Conservation (phyloP, 2,888 invertebrate species). For the Epiblema foenella region DNA sequence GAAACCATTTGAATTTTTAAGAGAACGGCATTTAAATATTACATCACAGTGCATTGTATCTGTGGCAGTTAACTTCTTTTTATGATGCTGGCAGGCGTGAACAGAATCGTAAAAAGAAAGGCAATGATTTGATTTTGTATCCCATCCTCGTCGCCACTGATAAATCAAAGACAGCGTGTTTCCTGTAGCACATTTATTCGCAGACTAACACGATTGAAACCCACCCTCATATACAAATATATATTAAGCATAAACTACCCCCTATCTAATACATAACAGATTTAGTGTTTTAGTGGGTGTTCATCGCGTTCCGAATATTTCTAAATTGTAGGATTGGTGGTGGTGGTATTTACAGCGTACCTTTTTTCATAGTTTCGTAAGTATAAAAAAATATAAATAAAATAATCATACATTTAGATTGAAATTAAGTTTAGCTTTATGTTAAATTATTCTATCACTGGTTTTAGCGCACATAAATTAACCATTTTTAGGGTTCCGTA, state of each 20-base stretch:
- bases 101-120: slow-evolving; percentile 18
- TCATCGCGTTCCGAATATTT: background rate
- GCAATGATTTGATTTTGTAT: slow-evolving; percentile 20
- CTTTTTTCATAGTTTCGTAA: background rate
- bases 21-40: slow-evolving; percentile 32
- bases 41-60: slow-evolving; percentile 37
- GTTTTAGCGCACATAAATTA: too few relatives aligned
- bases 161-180: too few relatives aligned
- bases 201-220: too few relatives aligned
- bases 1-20: slow-evolving; percentile 20
- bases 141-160: too few relatives aligned
- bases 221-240: too few relatives aligned
- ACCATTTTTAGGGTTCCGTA: too few relatives aligned
- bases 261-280: too few relatives aligned
- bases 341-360: background rate
- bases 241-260: too few relatives aligned
- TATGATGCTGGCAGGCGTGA: slow-evolving; percentile 21
- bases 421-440: background rate
- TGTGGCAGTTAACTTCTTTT: slow-evolving; percentile 26
- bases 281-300: background rate
- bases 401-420: background rate
- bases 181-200: too few relatives aligned
- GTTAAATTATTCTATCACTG: background rate
- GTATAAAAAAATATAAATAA: background rate
- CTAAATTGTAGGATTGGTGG: background rate